phyloP scores from a whole-genome alignment of 2,888 invertebrate genomes.

The Campoplex nolae region DNA sequence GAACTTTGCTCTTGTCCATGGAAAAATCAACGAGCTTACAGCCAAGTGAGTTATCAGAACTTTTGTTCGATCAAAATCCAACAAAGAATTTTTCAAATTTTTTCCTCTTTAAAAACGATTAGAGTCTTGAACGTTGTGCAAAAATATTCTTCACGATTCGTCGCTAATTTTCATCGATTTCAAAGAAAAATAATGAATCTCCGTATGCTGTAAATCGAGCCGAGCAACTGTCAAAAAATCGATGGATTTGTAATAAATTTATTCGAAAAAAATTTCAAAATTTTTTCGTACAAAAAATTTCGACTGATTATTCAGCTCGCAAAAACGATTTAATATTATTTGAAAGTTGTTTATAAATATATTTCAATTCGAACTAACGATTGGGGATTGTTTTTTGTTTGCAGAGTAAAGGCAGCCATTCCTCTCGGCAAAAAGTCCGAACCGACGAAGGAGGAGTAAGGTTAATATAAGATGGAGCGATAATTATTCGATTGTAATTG shows the following conservation, averaged over 20 bases:
- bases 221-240: too few relatives aligned
- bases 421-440: constrained; percentile 95
- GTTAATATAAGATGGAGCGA: constrained; percentile 50
- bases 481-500: constrained; percentile 60
- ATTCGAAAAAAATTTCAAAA: too few relatives aligned
- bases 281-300: too few relatives aligned
- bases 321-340: neutral
- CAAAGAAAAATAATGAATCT: too few relatives aligned
- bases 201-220: too few relatives aligned
- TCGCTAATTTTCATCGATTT: too few relatives aligned
- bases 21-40: constrained; percentile 94
- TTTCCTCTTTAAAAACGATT: neutral
- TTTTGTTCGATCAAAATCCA: neutral
- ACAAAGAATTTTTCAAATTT: neutral
- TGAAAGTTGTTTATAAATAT: neutral
- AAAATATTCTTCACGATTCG: neutral
- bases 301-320: too few relatives aligned
- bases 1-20: constrained; percentile 94
- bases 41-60: constrained; percentile 90
- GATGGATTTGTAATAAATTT: too few relatives aligned
- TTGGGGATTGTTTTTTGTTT: constrained; percentile 68
- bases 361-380: neutral
- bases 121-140: neutral
- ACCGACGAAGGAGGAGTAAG: constrained; percentile 94
- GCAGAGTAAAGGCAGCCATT: constrained; percentile 94